Conservation (phyloP, 2,888 invertebrate genomes). For the Pristionchus arcanus region DNA sequence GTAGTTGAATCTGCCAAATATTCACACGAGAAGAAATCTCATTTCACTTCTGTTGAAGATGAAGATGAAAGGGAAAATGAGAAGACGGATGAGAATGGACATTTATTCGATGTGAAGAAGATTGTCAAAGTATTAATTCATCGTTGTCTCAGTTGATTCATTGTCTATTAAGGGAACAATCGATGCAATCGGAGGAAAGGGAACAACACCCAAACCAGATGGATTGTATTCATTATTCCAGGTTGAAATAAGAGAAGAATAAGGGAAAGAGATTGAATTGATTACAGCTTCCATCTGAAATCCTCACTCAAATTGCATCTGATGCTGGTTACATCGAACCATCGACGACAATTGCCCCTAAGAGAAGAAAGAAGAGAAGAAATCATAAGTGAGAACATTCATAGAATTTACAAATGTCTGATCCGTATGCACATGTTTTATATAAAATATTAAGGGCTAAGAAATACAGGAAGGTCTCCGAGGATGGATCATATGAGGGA, state of each 20-base stretch:
- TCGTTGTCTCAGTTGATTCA: neutral
- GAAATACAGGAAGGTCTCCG: slow-evolving; percentile 50
- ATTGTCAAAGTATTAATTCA: slow-evolving; percentile 48
- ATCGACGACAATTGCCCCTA: slow-evolving; percentile 25
- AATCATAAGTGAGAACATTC: slow-evolving; percentile 9
- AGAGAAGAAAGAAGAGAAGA: slow-evolving; percentile 48
- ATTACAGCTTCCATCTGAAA: slow-evolving; percentile 53
- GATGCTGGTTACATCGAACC: slow-evolving; percentile 55
- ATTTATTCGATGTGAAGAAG: slow-evolving; percentile 57
- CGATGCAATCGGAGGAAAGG: slow-evolving; percentile 49
- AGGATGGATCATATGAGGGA: slow-evolving; percentile 55
- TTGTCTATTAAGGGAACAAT: slow-evolving; percentile 42
- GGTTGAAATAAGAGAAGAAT: neutral
- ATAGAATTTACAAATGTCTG: neutral
- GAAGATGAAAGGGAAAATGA: slow-evolving; percentile 33
- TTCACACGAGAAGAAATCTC: slow-evolving; percentile 35
- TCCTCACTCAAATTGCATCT: slow-evolving; percentile 53
- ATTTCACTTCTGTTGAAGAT: slow-evolving; percentile 49
- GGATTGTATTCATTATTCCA: slow-evolving; percentile 48
- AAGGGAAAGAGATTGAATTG: neutral
- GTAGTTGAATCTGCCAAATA: slow-evolving; percentile 30
- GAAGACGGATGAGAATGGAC: neutral
- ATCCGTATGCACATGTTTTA: neutral
- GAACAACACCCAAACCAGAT: slow-evolving; percentile 36
- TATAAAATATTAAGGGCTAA: slow-evolving; percentile 45